Evolutionary conservation across 2,797 vertebrate genomes (phyloP), one percentile per base, ranked within the genome.

Genomic region (Octomys mimax): DNA sequence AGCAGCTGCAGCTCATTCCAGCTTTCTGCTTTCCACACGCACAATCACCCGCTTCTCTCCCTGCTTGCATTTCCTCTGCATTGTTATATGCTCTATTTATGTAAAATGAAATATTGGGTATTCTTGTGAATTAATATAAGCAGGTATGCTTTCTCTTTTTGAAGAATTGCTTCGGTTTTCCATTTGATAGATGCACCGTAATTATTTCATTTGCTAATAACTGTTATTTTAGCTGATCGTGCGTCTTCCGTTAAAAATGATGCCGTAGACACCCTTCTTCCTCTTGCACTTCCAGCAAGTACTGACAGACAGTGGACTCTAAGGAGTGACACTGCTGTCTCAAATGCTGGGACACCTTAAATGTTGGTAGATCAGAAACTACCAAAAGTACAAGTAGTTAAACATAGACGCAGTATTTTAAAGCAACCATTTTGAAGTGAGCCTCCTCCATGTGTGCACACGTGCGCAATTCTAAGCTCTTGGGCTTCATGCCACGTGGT

Each of bases 151-250:
- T 64, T 81, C 59, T 80, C 21, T 91, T 91, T 82, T 26, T 78
- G 79, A 89, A 89, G 36, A 82, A 33, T 52, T 28, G 2, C 18
- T 12, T 52, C 16, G 14, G 79, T 94, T 91, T 89, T 70, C 24
- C 28, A 85, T 84, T 78, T 91, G 68, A 28, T 49, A 24, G 39
- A 33, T 42, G 52, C 31, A 39, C 28, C 7, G 13, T 70, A 57
- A 84, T 89, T 57, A n/a, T 89, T 78, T 92, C 6, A 4, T 91
- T 85, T 86, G 59, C 46, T 79, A 4, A 78, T 86, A 61, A 49
- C 10, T 91, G 31, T 4, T 66, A 64, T 71, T 95, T 87, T 79
- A 80, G 28, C 66, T 71, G 13, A 80, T 39, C 79, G n/a, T 82
- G 24, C 64, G 19, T 61, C 75, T 16, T 52, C 26, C 64, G 19